These are phyloP conservation scores for Dendropsophus ebraccatus DNA, from an alignment of 2,113 vertebrate genomes.

Conservation along the genomic window DNA sequence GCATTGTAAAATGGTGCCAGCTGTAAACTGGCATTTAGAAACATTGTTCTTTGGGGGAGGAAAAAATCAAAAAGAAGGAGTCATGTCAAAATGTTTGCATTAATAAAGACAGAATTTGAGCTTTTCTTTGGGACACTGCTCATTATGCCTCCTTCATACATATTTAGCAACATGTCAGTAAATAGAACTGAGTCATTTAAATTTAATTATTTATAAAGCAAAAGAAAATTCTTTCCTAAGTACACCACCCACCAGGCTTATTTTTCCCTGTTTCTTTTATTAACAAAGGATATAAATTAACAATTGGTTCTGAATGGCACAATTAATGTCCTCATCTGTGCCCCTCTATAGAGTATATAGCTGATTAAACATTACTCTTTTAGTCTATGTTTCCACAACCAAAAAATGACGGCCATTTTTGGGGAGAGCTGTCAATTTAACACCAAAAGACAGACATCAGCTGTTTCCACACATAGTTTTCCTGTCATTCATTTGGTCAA, in stretches of 20 bases:
- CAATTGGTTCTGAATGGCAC: neutral
- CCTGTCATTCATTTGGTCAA: too few relatives aligned
- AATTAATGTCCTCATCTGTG: neutral
- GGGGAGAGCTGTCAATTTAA: too few relatives aligned
- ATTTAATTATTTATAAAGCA: constrained; percentile 39
- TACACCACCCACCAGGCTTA: constrained; percentile 8
- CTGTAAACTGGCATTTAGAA: constrained; percentile 58
- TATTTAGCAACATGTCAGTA: constrained; percentile 48
- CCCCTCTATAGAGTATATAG: neutral
- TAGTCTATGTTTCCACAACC: neutral
- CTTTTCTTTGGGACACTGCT: constrained; percentile 46
- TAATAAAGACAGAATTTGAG: constrained; percentile 19
- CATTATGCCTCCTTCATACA: constrained; percentile 52
- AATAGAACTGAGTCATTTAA: constrained; percentile 40
- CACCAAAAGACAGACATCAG: too few relatives aligned
- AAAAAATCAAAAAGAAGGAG: constrained; percentile 51
- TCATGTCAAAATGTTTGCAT: constrained; percentile 51
- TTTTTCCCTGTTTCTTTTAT: neutral
- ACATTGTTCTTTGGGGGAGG: constrained; percentile 43
- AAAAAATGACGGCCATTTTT: too few relatives aligned
- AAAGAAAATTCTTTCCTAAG: constrained; percentile 15
- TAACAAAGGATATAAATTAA: neutral
- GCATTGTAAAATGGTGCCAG: constrained; percentile 42
- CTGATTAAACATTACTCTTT: neutral
- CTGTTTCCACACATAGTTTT: too few relatives aligned